Conservation (phyloP, 2,113 vertebrate genomes). For the Larimichthys polyactis region DNA sequence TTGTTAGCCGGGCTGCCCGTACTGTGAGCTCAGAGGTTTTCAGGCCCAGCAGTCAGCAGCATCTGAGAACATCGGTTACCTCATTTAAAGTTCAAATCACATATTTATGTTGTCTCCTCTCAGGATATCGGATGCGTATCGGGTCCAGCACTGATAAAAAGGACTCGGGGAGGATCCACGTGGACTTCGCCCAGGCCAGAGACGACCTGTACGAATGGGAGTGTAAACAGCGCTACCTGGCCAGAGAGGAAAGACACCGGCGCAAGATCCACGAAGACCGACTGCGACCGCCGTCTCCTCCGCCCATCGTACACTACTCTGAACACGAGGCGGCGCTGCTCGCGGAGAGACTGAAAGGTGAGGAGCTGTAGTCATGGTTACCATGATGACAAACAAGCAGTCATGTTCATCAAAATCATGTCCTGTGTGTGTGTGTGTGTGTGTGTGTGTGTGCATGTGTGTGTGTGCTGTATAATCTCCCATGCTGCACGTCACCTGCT, state of each 20-base stretch:
- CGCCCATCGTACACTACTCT: conserved; percentile 92
- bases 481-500: background rate
- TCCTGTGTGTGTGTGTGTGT: background rate
- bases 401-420: background rate
- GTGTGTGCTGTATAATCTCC: background rate
- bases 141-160: conserved; percentile 97
- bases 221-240: conserved; percentile 91
- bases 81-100: too few relatives aligned
- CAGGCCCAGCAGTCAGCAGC: too few relatives aligned
- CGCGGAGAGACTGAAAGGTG: conserved; percentile 95
- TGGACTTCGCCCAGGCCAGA: conserved; percentile 95
- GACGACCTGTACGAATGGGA: conserved; percentile 98
- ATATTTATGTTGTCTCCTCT: background rate
- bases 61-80: too few relatives aligned
- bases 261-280: conserved; percentile 89
- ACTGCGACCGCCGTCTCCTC: conserved; percentile 89
- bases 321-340: conserved; percentile 92
- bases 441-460: background rate
- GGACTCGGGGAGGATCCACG: conserved; percentile 93
- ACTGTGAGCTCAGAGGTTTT: too few relatives aligned
- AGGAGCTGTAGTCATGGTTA: background rate
- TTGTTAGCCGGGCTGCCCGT: too few relatives aligned
- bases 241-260: conserved; percentile 92
- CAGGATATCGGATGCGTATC: conserved; percentile 94
- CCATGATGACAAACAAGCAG: background rate